A percentile compares a stretch with the other conserved stretches of the same genome.
Evolutionary conservation across 1,140 invertebrate species (phyloP).

Genomic region (Hydropsyche tenuis): DNA sequence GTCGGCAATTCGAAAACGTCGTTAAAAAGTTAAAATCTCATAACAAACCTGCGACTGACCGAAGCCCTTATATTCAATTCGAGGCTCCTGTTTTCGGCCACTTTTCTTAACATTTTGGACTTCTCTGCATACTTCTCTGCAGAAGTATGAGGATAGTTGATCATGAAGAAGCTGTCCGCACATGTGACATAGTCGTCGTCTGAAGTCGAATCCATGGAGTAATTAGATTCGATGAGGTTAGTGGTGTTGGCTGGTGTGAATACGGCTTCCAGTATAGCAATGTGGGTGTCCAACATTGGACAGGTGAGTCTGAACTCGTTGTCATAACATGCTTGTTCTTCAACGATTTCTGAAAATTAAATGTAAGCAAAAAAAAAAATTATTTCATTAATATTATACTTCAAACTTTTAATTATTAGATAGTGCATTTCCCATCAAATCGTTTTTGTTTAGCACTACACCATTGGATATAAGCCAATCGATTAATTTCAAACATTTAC

Average conservation of each 20-base stretch:
- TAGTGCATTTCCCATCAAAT: no score
- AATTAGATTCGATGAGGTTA: conserved; percentile 49
- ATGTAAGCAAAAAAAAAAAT: conserved; percentile 41
- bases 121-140: conserved; percentile 38
- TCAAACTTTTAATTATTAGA: no score
- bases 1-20: background rate
- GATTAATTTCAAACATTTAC: no score
- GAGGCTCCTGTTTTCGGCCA: conserved; percentile 47
- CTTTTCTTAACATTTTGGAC: conserved; percentile 25
- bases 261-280: conserved; percentile 62
- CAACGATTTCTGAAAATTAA: conserved; percentile 64
- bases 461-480: no score
- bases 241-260: conserved; percentile 58
- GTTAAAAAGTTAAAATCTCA: no score
- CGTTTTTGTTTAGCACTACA: no score
- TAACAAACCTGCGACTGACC: conserved; percentile 59
- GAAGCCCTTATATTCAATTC: conserved; percentile 58
- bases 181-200: conserved; percentile 55
- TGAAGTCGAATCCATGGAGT: conserved; percentile 47
- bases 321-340: conserved; percentile 62
- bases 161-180: conserved; percentile 57
- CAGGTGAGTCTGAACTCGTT: conserved; percentile 61
- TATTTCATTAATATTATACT: background rate
- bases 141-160: conserved; percentile 50
- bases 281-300: conserved; percentile 60